Evolutionary conservation across 2,888 invertebrate species (phyloP).

Genomic region (Acanthosepion pharaonis): DNA sequence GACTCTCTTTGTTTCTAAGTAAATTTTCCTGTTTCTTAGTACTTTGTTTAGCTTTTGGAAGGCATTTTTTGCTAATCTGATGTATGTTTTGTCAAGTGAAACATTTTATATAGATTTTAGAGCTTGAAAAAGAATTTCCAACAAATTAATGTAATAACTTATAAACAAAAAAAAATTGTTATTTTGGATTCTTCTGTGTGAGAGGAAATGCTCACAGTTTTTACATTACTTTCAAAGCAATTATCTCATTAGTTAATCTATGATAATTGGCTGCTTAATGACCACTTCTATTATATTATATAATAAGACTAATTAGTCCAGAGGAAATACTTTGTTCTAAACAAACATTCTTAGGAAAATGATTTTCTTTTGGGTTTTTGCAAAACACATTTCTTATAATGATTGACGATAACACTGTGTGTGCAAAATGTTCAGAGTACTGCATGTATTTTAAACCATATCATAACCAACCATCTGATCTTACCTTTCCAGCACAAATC

Average conservation of each 20-base stretch:
- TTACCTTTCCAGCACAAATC: no score
- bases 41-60: no score
- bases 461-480: no score
- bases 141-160: neutral
- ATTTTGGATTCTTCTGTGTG: neutral
- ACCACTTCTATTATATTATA: slow-evolving; percentile 16
- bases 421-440: neutral
- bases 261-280: neutral
- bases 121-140: neutral
- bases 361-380: neutral
- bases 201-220: neutral
- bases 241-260: neutral
- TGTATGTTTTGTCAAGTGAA: no score
- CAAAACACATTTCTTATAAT: neutral
- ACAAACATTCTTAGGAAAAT: slow-evolving; percentile 20
- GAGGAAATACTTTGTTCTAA: slow-evolving; percentile 23
- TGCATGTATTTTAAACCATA: no score
- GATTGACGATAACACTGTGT: neutral
- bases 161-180: neutral
- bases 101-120: no score
- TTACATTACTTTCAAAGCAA: neutral
- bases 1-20: no score
- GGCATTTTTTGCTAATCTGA: no score
- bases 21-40: no score
- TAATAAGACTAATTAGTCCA: neutral